Evolutionary conservation across 2,888 invertebrate genomes (phyloP), one percentile per base, ranked within the genome.

Genomic region (Aphidius colemani): DNA sequence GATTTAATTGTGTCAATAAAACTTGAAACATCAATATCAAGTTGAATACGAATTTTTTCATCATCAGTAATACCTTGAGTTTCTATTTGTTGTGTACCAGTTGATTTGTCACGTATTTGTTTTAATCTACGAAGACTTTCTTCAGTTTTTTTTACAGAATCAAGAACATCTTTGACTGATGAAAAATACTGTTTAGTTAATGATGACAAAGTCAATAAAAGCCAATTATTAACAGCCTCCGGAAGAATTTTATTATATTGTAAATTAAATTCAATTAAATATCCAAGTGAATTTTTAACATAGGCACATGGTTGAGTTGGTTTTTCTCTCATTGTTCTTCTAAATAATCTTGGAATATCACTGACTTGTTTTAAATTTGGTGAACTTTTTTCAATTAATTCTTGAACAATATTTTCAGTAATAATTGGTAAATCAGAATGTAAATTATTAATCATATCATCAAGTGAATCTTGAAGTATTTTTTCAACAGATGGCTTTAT

Each of bases 101-200:
- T 75, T 8, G 85, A 81, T 76, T 86, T 86, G 65, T 92, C 91
- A 68, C 93, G 87, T 18, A 91, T 90, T 82, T 92, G 91, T 83
- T 96, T 96, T 78, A 98, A 85, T 73, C 96, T 88, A 77, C 94
- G 88, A 69, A 98, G 84, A 63, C 96, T 96, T 79, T 97, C 96
- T 80, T 98, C 97, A 72, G 97, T 98, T 84, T 93, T 95, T 80
- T 94, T 93, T 8, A 98, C 96, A 1, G 96, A 96, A 53, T 91
- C 93, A 67, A 98, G 84, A 2, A 98, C 95, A 82, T 96, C 95
- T 74, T 88, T 88, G 11, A 96, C 94, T 66, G 91, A 88, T 72
- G 85, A 86, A 76, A 86, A 87, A 82, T 93, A 93, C 86, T 85
- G 84, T 70, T 84, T 77, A 45, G 85, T 85, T 59, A 86, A 78